Conservation (phyloP, 2,888 invertebrate species). For the Agrochola litura region DNA sequence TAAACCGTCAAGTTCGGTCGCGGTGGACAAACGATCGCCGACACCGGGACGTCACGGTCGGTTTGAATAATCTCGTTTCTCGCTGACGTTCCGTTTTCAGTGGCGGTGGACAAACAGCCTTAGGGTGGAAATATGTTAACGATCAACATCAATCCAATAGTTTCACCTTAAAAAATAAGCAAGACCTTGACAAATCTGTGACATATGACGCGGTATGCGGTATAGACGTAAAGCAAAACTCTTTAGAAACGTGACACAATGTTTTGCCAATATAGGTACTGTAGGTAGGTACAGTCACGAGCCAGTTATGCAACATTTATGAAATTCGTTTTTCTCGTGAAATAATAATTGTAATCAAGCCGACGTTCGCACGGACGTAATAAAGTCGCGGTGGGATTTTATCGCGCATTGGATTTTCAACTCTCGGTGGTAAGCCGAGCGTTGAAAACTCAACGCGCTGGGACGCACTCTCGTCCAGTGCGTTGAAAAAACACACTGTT, state of each 20-base stretch:
- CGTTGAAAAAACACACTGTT: too few relatives aligned
- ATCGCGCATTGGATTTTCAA: too few relatives aligned
- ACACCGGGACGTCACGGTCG: background rate
- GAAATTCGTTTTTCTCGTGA: background rate
- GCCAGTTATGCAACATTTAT: background rate
- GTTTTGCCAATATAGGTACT: background rate
- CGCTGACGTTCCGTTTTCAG: background rate
- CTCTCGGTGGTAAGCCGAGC: too few relatives aligned
- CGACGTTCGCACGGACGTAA: too few relatives aligned
- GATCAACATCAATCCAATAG: background rate
- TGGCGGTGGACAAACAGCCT: background rate
- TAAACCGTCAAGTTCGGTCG: background rate
- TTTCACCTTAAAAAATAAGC: too few relatives aligned
- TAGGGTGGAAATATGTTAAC: background rate
- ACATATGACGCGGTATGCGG: background rate
- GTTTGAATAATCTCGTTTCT: background rate
- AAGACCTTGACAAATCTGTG: conserved; percentile 5
- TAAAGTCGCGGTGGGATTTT: too few relatives aligned
- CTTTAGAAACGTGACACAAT: background rate
- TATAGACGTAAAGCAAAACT: background rate
- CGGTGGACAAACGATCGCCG: background rate
- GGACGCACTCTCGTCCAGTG: too few relatives aligned
- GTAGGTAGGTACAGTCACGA: background rate
- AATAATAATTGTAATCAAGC: background rate
- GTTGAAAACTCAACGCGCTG: too few relatives aligned